Percentiles rank a stretch among this genome's conserved stretches.
phyloP scores from a whole-genome alignment of 2,113 vertebrate species.

The Rana temporaria region DNA sequence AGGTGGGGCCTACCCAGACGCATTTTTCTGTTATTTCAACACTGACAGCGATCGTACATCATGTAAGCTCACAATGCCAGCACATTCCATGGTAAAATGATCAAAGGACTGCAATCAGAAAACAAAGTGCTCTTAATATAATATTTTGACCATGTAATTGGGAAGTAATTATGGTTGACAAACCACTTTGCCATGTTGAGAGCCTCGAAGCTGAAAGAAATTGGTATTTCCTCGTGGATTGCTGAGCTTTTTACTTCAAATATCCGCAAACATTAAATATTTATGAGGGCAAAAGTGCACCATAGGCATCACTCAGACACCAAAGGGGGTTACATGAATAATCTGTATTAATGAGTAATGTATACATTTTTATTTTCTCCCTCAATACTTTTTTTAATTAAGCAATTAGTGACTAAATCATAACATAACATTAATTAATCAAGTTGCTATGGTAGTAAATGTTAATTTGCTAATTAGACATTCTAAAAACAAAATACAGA shows the following conservation, averaged over 20 bases:
- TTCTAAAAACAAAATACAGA: constrained; percentile 37
- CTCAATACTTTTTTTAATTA: constrained; percentile 47
- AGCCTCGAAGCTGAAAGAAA: constrained; percentile 52
- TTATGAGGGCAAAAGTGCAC: constrained; percentile 51
- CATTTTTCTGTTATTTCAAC: constrained; percentile 89
- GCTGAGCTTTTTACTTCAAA: constrained; percentile 58
- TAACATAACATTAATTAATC: constrained; percentile 52
- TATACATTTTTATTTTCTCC: constrained; percentile 27
- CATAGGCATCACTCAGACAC: background rate
- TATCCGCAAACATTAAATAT: constrained; percentile 42
- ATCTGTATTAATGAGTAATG: constrained; percentile 40
- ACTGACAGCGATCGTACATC: constrained; percentile 91
- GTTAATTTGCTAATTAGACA: constrained; percentile 55
- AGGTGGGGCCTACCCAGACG: constrained; percentile 78
- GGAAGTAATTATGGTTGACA: constrained; percentile 79
- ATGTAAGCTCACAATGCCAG: constrained; percentile 76
- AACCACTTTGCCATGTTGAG: constrained; percentile 65
- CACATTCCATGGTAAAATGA: constrained; percentile 73
- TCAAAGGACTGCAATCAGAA: constrained; percentile 73
- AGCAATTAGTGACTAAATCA: constrained; percentile 51
- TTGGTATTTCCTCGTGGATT: constrained; percentile 55
- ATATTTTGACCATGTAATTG: constrained; percentile 78
- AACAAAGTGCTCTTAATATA: constrained; percentile 71
- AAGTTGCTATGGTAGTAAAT: constrained; percentile 53
- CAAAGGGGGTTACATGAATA: constrained; percentile 13